Percentiles rank a stretch among this genome's conserved stretches.
These are phyloP conservation scores for Cyaniris semiargus DNA, from an alignment of 2,888 invertebrate genomes.

Conservation along the genomic window DNA sequence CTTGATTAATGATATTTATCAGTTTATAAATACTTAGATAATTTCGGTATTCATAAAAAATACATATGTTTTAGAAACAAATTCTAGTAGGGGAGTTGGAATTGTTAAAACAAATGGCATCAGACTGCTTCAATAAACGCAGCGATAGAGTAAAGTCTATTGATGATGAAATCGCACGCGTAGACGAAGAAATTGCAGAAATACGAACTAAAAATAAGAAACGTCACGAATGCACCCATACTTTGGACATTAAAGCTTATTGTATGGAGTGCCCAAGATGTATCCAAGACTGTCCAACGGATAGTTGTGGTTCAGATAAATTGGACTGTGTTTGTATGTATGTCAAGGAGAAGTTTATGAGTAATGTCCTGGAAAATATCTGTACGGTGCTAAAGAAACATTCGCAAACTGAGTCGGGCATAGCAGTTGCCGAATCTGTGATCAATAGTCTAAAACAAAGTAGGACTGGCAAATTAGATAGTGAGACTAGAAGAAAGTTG, in stretches of 20 bases:
- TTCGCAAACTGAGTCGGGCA: not conserved
- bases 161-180: conserved; percentile 51
- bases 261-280: conserved; percentile 70
- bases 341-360: conserved; percentile 63
- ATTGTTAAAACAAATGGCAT: conserved; percentile 52
- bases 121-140: conserved; percentile 61
- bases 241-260: conserved; percentile 54
- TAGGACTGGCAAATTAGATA: conserved; percentile 65
- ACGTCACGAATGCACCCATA: conserved; percentile 61
- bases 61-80: conserved; percentile 32
- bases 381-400: conserved; percentile 17
- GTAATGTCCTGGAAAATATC: conserved; percentile 57
- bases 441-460: conserved; percentile 58
- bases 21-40: too few species aligned
- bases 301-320: conserved; percentile 53
- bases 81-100: conserved; percentile 58
- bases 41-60: too few species aligned
- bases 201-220: conserved; percentile 52
- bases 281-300: conserved; percentile 55
- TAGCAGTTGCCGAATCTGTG: conserved; percentile 59
- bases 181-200: conserved; percentile 52
- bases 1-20: conserved; percentile 2
- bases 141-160: conserved; percentile 52
- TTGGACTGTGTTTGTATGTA: conserved; percentile 63
- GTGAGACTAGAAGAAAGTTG: conserved; percentile 54